Conservation (phyloP, 2,113 vertebrate genomes). For the Australoheros scitulus region DNA sequence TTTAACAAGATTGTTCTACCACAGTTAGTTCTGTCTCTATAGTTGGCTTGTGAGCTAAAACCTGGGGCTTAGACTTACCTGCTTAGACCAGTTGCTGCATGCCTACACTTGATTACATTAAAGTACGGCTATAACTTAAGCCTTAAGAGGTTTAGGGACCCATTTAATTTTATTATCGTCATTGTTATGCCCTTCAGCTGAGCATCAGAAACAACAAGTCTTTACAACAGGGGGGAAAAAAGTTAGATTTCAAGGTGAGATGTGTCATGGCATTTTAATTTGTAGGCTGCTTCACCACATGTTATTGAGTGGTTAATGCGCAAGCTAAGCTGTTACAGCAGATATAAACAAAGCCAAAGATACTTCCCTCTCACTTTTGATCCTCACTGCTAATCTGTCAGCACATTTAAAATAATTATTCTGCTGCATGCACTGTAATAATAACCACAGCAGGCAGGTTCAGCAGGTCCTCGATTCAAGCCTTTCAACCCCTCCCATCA, state of each 20-base stretch:
- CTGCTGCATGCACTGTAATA: background rate
- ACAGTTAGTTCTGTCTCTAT: conserved; percentile 14
- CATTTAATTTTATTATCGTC: conserved; percentile 44
- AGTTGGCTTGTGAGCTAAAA: background rate
- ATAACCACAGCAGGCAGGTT: conserved; percentile 50
- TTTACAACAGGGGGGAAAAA: background rate
- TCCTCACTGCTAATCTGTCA: conserved; percentile 11
- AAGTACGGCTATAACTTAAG: conserved; percentile 33
- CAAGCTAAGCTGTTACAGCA: background rate
- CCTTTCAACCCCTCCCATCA: conserved; percentile 10
- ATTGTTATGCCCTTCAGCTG: conserved; percentile 9
- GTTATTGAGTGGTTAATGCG: background rate
- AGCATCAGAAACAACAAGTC: conserved; percentile 8
- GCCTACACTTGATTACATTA: conserved; percentile 46
- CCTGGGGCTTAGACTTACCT: conserved; percentile 39
- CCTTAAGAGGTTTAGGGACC: conserved; percentile 43
- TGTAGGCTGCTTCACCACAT: background rate
- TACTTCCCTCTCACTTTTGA: conserved; percentile 14
- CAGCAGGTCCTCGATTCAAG: conserved; percentile 19
- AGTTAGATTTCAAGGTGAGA: background rate
- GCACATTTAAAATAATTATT: background rate
- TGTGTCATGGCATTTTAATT: background rate
- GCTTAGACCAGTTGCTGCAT: conserved; percentile 49
- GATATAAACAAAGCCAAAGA: background rate
- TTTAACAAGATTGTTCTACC: conserved; percentile 50